These are phyloP conservation scores for Proteles cristata DNA, from an alignment of 2,113 vertebrate species.

Conservation along the genomic window DNA sequence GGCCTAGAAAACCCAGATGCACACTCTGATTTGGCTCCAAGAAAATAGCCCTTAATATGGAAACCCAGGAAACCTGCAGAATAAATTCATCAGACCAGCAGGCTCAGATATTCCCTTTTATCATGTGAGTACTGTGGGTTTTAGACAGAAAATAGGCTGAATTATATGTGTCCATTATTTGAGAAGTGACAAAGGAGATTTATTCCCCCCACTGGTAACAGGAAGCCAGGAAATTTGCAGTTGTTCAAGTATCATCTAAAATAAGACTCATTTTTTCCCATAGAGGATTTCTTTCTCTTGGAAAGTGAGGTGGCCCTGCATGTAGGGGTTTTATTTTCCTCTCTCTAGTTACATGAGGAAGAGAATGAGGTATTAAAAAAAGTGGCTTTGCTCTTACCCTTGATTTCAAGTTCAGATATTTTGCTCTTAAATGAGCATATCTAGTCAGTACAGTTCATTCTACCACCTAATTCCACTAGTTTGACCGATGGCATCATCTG, in stretches of 20 bases:
- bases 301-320: background rate
- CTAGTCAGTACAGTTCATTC: background rate
- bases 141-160: constrained; percentile 58
- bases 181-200: constrained; percentile 58
- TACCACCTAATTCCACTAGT: background rate
- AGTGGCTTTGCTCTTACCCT: background rate
- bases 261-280: background rate
- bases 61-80: constrained; percentile 55
- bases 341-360: background rate
- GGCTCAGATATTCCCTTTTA: background rate
- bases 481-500: background rate
- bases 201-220: background rate
- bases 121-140: background rate
- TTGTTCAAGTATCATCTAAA: constrained; percentile 62
- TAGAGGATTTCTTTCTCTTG: constrained; percentile 36
- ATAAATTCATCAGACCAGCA: constrained; percentile 54
- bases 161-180: constrained; percentile 47
- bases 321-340: background rate
- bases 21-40: constrained; percentile 47
- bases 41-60: constrained; percentile 14
- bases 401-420: background rate
- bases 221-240: constrained; percentile 43
- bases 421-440: background rate
- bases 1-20: constrained; percentile 48
- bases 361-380: constrained; percentile 2